phyloP scores from a whole-genome alignment of 1,140 invertebrate species.

The Heterodera schachtii region DNA sequence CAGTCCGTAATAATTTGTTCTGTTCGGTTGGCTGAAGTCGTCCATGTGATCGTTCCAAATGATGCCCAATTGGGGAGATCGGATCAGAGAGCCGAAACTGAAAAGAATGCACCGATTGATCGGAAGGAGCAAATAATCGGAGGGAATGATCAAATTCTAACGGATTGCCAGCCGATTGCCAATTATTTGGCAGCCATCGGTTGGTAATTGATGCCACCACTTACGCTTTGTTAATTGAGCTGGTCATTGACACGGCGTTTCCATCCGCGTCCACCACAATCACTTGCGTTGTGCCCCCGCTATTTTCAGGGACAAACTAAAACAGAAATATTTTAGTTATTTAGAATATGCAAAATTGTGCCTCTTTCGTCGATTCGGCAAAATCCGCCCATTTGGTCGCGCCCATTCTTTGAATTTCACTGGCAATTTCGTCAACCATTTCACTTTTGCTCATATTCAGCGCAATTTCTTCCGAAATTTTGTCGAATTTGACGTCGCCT shows the following conservation, averaged over 20 bases:
- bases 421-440: slow-evolving; percentile 48
- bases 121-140: too few relatives aligned
- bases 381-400: slow-evolving; percentile 33
- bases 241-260: slow-evolving; percentile 86
- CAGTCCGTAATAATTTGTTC: slow-evolving; percentile 77
- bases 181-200: too few relatives aligned
- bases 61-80: slow-evolving; percentile 81
- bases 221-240: slow-evolving; percentile 82
- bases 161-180: too few relatives aligned
- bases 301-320: slow-evolving; percentile 29
- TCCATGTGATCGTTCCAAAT: slow-evolving; percentile 91
- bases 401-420: slow-evolving; percentile 39
- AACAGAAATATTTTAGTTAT: too few relatives aligned
- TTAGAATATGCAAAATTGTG: neutral
- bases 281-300: slow-evolving; percentile 82
- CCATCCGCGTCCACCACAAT: slow-evolving; percentile 82
- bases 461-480: slow-evolving; percentile 67
- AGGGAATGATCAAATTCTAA: neutral
- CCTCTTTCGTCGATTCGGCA: slow-evolving; percentile 28
- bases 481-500: slow-evolving; percentile 79
- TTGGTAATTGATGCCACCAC: neutral
- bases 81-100: slow-evolving; percentile 78
- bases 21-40: slow-evolving; percentile 82
- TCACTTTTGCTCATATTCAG: slow-evolving; percentile 51
- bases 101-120: slow-evolving; percentile 6